These are phyloP conservation scores for Sphinx pinastri DNA, from an alignment of 2,888 invertebrate genomes.

Conservation along the genomic window DNA sequence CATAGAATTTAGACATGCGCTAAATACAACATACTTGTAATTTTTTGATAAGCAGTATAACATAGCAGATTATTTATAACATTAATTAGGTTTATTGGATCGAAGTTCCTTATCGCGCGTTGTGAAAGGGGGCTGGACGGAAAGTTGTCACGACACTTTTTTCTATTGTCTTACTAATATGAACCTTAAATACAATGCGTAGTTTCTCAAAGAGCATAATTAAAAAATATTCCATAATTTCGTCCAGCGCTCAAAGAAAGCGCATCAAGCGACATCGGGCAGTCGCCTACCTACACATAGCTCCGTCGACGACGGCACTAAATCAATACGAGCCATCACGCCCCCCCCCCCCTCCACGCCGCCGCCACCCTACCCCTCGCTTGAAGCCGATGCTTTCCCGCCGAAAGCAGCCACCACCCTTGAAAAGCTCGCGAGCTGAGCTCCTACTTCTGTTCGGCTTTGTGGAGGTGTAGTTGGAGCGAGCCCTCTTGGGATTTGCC, in stretches of 20 bases:
- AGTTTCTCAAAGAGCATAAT: too few relatives aligned
- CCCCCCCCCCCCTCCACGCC: slow-evolving; percentile 54
- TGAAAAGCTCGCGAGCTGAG: slow-evolving; percentile 84
- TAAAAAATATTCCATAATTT: not conserved
- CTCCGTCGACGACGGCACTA: slow-evolving; percentile 84
- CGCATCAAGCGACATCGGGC: slow-evolving; percentile 79
- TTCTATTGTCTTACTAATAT: too few relatives aligned
- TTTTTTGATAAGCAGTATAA: too few relatives aligned
- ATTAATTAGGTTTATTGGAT: too few relatives aligned
- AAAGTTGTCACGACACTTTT: too few relatives aligned
- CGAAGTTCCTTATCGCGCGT: too few relatives aligned
- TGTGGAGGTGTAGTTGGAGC: slow-evolving; percentile 79
- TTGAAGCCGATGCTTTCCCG: slow-evolving; percentile 77
- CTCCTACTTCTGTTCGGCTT: slow-evolving; percentile 85
- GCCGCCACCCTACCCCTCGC: slow-evolving; percentile 52
- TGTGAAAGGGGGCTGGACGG: too few relatives aligned
- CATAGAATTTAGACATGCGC: not conserved
- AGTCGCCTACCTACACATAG: slow-evolving; percentile 77
- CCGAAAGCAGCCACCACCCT: slow-evolving; percentile 83
- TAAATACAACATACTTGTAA: too few relatives aligned
- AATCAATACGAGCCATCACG: slow-evolving; percentile 85
- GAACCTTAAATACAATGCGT: too few relatives aligned
- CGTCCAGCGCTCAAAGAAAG: slow-evolving; percentile 63
- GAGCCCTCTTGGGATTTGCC: slow-evolving; percentile 81
- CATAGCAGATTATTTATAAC: too few relatives aligned